These are phyloP conservation scores for Electrona antarctica DNA, from an alignment of 2,113 vertebrate species.

Conservation along the genomic window DNA sequence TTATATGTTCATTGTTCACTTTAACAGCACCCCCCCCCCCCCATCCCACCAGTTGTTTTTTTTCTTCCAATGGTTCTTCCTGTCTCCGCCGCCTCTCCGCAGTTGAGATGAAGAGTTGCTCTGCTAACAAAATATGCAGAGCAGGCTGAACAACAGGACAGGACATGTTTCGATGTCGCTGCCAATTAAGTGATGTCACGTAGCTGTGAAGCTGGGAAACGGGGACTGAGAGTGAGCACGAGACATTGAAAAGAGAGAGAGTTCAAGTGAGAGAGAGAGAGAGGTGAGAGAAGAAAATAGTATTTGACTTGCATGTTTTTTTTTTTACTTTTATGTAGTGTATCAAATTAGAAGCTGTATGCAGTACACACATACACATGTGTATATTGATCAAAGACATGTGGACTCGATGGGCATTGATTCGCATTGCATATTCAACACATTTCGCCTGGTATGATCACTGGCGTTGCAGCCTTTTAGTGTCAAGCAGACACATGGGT, in stretches of 20 bases:
- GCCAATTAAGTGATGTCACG: constrained; percentile 70
- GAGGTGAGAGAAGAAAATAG: constrained; percentile 4
- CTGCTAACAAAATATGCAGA: constrained; percentile 68
- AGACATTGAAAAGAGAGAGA: constrained; percentile 22
- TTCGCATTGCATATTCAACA: constrained; percentile 48
- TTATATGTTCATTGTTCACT: no score
- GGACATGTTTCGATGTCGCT: constrained; percentile 68
- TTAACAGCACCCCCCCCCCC: no score
- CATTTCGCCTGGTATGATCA: constrained; percentile 4
- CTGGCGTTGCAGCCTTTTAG: constrained; percentile 41
- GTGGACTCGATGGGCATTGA: constrained; percentile 29
- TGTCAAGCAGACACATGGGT: constrained; percentile 22
- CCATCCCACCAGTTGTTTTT: not conserved
- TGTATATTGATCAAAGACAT: constrained; percentile 33
- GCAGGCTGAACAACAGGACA: constrained; percentile 67
- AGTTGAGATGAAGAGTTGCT: constrained; percentile 61
- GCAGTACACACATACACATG: not conserved
- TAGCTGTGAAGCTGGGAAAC: constrained; percentile 39
- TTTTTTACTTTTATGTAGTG: constrained; percentile 36
- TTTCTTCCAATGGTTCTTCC: not conserved
- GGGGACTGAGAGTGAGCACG: constrained; percentile 27
- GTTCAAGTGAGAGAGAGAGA: constrained; percentile 40
- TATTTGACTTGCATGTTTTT: constrained; percentile 18
- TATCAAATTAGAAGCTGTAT: not conserved
- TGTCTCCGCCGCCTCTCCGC: constrained; percentile 40